These are phyloP conservation scores for Cheirogaleus major DNA, from an alignment of 2,797 vertebrate genomes.

Conservation along the genomic window DNA sequence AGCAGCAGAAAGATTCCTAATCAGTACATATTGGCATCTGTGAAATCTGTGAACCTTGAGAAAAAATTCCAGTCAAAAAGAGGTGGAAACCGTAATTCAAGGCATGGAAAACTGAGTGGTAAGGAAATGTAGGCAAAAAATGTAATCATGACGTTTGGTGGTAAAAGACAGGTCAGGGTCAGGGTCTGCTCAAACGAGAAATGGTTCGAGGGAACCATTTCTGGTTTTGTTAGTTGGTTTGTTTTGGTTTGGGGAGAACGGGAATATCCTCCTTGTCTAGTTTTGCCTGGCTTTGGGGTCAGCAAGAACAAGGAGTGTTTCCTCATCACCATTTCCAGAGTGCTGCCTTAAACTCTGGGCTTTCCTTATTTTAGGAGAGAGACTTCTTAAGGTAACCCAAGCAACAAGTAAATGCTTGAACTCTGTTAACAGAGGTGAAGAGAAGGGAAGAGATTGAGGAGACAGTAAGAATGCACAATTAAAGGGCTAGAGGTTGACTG, in stretches of 20 bases:
- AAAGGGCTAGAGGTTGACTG: not conserved
- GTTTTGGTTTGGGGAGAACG: not conserved
- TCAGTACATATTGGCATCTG: not conserved
- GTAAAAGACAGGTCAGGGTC: not conserved
- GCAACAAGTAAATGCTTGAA: not conserved
- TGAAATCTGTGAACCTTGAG: not conserved
- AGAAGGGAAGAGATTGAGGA: not conserved
- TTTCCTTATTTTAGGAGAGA: not conserved
- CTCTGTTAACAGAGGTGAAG: not conserved
- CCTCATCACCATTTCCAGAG: not conserved
- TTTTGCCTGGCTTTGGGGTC: not conserved
- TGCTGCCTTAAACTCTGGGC: not conserved
- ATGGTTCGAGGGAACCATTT: not conserved
- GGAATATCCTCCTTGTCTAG: not conserved
- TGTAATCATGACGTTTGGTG: not conserved
- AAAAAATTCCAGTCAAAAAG: slow-evolving; percentile 18
- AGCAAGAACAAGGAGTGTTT: not conserved
- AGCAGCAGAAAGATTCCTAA: not conserved
- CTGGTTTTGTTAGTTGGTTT: not conserved
- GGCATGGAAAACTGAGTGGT: not conserved
- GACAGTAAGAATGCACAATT: not conserved
- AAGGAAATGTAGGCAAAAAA: not conserved
- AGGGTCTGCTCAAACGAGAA: not conserved
- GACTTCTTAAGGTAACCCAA: not conserved
- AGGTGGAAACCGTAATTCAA: not conserved